Base-by-base conservation (phyloP, 2,888 invertebrate genomes). In the Callimorpha dominula region DNA sequence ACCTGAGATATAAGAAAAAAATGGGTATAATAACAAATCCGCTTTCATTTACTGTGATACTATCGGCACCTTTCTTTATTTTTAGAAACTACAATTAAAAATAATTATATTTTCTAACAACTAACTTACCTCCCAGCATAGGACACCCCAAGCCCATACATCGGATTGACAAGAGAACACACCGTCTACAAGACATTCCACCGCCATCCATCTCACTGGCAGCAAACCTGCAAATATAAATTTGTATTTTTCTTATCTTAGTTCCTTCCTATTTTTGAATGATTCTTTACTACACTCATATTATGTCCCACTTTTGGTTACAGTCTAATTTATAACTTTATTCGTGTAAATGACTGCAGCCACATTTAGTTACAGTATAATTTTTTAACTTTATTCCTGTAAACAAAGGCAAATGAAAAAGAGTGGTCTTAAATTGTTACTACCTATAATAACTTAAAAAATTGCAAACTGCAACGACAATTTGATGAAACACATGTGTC, bases 201-300 rank as follows among this genome's bases (percentile, higher is more conserved):
- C 99, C 0, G 99, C 98, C 99, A 99, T 99, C 99, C 99, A 99
- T 62, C 99, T 96, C 0, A 99, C 99, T 2, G 99, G 99, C 69
- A 99, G 92, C 65, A 99, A 94, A 1, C 99, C 98, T 94, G 96
- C 0, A 76, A 67, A 70, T 14, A 17, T 31, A 50, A 43, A 14
- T 46, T 5, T 9, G 11, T 62, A 7, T 5, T 49, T 40, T 17
- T 40, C 0, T 4, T 68, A 31, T 40, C 31, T 8, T 8, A 42
- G 8, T 63, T 17, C 20, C 42, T 40, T 63, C 15, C 6, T 42
- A 17, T 40, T 5, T 42, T 63, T 63, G 1, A 63, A 14, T 63
- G 11, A 14, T 62, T 11, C 62, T 14, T 40, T 62, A 40, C 20
- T 31, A 57, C 54, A 9, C 9, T 20, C 4, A 57, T 50, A 50